Percentiles rank a stretch among this genome's conserved stretches.
Conservation (phyloP, 2,113 vertebrate species). For the Scytalopus superciliaris region DNA sequence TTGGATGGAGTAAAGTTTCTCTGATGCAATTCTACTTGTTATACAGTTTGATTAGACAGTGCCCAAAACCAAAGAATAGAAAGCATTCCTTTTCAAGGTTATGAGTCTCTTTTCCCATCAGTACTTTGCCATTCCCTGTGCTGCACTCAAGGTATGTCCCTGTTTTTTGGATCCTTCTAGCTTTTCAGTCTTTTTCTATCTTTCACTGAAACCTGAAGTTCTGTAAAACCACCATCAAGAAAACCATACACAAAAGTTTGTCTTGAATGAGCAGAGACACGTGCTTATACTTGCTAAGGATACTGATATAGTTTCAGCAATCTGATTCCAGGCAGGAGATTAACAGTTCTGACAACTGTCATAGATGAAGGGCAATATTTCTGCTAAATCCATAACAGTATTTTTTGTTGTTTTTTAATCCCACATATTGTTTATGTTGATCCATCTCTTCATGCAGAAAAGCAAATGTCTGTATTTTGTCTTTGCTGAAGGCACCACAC, state of each 20-base stretch:
- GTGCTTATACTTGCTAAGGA: background rate
- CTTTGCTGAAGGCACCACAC: background rate
- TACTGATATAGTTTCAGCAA: background rate
- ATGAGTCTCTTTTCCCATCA: background rate
- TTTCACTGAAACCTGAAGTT: background rate
- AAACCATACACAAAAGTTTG: background rate
- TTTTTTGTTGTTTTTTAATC: background rate
- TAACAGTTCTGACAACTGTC: background rate
- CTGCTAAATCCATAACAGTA: background rate
- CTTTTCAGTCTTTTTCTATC: background rate
- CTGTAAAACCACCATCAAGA: background rate
- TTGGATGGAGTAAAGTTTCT: background rate
- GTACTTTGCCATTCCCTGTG: background rate
- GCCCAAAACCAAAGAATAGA: background rate
- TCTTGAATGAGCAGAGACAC: background rate
- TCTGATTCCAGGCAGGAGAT: background rate
- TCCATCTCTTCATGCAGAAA: background rate
- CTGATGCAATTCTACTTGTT: background rate
- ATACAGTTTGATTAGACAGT: background rate
- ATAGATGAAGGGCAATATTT: background rate
- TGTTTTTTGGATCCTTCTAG: background rate
- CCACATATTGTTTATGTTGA: background rate
- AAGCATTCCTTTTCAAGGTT: background rate
- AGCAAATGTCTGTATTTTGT: constrained; percentile 3
- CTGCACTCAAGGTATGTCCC: background rate